Evolutionary conservation across 2,888 invertebrate genomes (phyloP).

Genomic region (Eristalis tenax): DNA sequence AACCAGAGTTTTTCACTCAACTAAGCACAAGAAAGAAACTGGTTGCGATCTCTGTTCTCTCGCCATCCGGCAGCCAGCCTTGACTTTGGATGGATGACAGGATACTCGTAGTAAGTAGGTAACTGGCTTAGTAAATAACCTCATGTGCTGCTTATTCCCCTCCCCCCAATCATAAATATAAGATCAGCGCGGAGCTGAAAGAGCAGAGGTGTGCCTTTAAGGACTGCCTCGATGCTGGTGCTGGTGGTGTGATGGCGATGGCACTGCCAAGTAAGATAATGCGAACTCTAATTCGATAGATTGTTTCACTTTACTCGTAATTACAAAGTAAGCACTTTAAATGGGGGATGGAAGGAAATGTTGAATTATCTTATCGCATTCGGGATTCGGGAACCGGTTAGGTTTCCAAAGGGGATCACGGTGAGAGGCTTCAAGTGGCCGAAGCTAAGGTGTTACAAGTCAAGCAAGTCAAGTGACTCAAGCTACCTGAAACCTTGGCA

Average conservation of each 20-base stretch:
- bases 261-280: neutral
- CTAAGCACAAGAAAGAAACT: slow-evolving; percentile 38
- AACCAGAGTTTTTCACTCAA: slow-evolving; percentile 47
- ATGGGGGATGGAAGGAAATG: neutral
- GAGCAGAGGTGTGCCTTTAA: neutral
- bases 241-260: neutral
- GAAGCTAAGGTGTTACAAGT: too few species aligned
- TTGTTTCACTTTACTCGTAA: neutral
- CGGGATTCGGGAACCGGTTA: neutral
- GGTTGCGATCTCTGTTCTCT: slow-evolving; percentile 53
- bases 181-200: neutral
- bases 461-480: neutral
- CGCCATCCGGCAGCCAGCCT: slow-evolving; percentile 67
- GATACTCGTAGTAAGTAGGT: slow-evolving; percentile 58
- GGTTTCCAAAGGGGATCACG: neutral
- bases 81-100: slow-evolving; percentile 62
- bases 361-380: neutral
- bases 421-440: neutral
- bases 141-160: neutral
- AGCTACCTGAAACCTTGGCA: slow-evolving; percentile 1
- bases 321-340: neutral
- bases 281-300: neutral
- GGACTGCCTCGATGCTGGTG: neutral
- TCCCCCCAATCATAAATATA: neutral
- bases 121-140: slow-evolving; percentile 54